Conservation (phyloP, 2,797 vertebrate genomes). For the Phalloptychus januarius region DNA sequence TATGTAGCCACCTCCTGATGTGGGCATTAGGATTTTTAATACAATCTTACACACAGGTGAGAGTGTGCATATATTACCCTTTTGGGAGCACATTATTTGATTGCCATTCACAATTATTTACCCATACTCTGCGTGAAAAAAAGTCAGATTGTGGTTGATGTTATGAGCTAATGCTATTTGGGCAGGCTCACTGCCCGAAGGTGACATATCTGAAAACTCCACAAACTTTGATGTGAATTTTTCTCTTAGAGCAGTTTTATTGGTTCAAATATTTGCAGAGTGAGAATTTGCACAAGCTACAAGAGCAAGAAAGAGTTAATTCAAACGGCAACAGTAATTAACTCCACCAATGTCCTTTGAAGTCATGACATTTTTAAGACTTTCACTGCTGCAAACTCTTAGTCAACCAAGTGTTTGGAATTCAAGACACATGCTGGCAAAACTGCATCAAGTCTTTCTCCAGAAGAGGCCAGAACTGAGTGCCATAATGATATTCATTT, state of each 20-base stretch:
- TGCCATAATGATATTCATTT: slow-evolving; percentile 87
- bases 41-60: slow-evolving; percentile 79
- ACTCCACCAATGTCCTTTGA: slow-evolving; percentile 66
- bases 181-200: slow-evolving; percentile 21
- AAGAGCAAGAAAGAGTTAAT: slow-evolving; percentile 45
- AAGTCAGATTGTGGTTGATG: slow-evolving; percentile 71
- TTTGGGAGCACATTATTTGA: slow-evolving; percentile 77
- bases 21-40: slow-evolving; percentile 79
- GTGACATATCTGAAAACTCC: slow-evolving; percentile 26
- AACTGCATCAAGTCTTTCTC: slow-evolving; percentile 78
- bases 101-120: slow-evolving; percentile 79
- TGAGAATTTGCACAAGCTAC: slow-evolving; percentile 58
- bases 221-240: slow-evolving; percentile 32
- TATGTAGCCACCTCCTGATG: slow-evolving; percentile 81
- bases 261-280: background rate
- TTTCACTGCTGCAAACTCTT: slow-evolving; percentile 76
- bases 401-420: slow-evolving; percentile 76
- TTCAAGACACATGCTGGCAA: slow-evolving; percentile 77
- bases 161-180: slow-evolving; percentile 53
- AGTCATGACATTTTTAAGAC: slow-evolving; percentile 72
- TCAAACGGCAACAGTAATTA: slow-evolving; percentile 70
- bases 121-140: slow-evolving; percentile 68
- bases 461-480: slow-evolving; percentile 77
- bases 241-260: slow-evolving; percentile 1
- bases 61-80: slow-evolving; percentile 83